phyloP scores from a whole-genome alignment of 2,113 vertebrate species.

The Epinephelus moara region DNA sequence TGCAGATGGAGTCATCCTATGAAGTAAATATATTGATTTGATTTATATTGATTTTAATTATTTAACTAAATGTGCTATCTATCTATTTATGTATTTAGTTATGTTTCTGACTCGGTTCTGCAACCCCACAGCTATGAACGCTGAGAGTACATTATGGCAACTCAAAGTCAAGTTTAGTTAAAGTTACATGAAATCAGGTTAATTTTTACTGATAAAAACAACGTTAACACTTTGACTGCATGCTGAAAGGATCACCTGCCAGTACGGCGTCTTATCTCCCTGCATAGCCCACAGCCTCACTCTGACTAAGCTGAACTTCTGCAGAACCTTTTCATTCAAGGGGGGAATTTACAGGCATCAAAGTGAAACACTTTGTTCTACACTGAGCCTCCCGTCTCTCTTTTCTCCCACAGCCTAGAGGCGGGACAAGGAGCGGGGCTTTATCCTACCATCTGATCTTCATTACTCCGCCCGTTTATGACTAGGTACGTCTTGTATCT shows the following conservation, averaged over 20 bases:
- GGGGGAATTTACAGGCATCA: slow-evolving; percentile 60
- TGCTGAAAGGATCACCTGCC: slow-evolving; percentile 35
- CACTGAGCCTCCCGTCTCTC: slow-evolving; percentile 40
- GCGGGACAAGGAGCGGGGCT: slow-evolving; percentile 14
- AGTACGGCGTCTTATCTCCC: slow-evolving; percentile 36
- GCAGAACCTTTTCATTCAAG: slow-evolving; percentile 37
- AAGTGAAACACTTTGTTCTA: slow-evolving; percentile 64
- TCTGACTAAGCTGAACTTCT: slow-evolving; percentile 41
- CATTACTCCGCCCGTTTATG: slow-evolving; percentile 60
- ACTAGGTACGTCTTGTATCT: slow-evolving; percentile 58
- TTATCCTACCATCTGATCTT: slow-evolving; percentile 68
- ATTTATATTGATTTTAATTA: no score
- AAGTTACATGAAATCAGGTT: neutral
- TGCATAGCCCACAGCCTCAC: slow-evolving; percentile 15
- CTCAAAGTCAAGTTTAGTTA: neutral
- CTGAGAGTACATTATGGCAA: neutral
- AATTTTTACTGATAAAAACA: neutral
- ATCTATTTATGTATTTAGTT: neutral
- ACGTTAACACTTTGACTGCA: slow-evolving; percentile 9
- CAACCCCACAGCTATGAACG: neutral
- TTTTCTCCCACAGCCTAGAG: slow-evolving; percentile 48
- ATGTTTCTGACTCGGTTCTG: neutral
- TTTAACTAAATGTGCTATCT: no score
- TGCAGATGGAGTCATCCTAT: no score
- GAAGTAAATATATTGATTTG: no score